Percentiles rank a stretch among this genome's conserved stretches.
Conservation (phyloP, 1,140 invertebrate species). For the Philotrypesis tridentata region DNA sequence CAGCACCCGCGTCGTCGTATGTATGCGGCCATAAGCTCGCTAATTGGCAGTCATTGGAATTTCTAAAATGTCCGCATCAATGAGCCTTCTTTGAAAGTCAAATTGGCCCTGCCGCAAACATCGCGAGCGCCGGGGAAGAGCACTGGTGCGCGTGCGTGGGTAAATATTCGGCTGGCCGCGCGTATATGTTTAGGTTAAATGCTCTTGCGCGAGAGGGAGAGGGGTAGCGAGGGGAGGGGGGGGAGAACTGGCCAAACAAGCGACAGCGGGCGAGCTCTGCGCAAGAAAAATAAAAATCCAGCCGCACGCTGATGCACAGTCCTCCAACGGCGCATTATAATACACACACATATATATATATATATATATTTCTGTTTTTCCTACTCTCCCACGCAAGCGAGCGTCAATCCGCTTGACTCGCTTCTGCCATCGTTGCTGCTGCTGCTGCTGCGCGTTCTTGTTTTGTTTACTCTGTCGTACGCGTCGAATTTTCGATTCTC, state of each 20-base stretch:
- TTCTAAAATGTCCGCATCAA: slow-evolving; percentile 23
- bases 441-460: not conserved
- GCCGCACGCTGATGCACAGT: not conserved
- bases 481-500: not conserved
- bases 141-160: not conserved
- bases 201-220: not conserved
- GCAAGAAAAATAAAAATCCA: not conserved
- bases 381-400: not conserved
- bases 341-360: no score
- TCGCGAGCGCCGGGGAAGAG: no score
- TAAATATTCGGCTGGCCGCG: not conserved
- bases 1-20: no score
- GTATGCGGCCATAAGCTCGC: not conserved
- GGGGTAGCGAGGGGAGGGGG: no score
- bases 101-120: not conserved
- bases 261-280: not conserved
- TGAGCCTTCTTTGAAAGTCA: slow-evolving; percentile 30
- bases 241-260: not conserved
- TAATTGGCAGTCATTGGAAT: slow-evolving; percentile 21
- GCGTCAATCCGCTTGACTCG: not conserved
- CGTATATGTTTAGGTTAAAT: not conserved
- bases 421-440: no score
- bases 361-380: not conserved
- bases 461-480: not conserved
- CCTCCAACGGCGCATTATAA: not conserved